Percentiles rank a stretch among this genome's conserved stretches.
These are phyloP conservation scores for Dryas iulia DNA, from an alignment of 1,140 invertebrate species.

Conservation along the genomic window DNA sequence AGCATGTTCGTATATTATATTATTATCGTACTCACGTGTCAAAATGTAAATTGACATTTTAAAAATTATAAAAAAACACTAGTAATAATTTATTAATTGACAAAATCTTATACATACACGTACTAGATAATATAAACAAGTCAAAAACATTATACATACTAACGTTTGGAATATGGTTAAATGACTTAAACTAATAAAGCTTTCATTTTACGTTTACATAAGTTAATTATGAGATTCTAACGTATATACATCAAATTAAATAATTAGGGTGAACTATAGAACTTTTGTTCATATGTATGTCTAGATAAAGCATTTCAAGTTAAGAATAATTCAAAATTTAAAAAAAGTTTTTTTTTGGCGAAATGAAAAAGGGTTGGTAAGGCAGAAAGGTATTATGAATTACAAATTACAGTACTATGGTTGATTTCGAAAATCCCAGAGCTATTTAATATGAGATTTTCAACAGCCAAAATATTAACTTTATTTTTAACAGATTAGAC, in stretches of 20 bases:
- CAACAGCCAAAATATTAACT: background rate
- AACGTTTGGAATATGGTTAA: constrained; percentile 11
- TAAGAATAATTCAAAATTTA: no score
- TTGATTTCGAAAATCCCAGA: no score
- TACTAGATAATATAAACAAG: background rate
- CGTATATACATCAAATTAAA: constrained; percentile 40
- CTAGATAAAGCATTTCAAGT: background rate
- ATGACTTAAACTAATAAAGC: constrained; percentile 69
- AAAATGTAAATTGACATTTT: background rate
- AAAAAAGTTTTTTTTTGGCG: no score
- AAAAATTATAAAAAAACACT: background rate
- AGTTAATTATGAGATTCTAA: constrained; percentile 48
- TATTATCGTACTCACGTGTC: background rate
- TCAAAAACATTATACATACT: background rate
- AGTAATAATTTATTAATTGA: constrained; percentile 18
- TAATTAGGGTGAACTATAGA: constrained; percentile 12
- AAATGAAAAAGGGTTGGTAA: no score
- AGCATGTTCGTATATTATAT: background rate
- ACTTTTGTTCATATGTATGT: background rate
- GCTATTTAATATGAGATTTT: no score
- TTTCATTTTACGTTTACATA: constrained; percentile 59
- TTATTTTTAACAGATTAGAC: no score
- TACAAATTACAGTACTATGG: no score
- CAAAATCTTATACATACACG: background rate
- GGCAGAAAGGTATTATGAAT: no score